phyloP scores from a whole-genome alignment of 1,140 invertebrate species.

The Atopsyche davidsoni region DNA sequence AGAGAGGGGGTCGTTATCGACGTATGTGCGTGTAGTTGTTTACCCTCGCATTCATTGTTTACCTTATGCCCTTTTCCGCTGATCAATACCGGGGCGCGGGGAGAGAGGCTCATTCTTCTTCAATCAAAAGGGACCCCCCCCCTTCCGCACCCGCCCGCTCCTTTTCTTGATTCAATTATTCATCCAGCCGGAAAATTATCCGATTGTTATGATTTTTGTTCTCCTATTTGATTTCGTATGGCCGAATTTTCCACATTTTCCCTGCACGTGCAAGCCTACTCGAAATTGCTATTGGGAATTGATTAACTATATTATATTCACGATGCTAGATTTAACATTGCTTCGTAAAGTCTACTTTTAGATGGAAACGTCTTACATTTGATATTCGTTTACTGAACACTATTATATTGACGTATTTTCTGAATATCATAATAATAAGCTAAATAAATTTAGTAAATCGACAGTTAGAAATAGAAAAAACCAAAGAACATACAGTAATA shows the following conservation, averaged over 20 bases:
- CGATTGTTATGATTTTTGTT: conserved; percentile 32
- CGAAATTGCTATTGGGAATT: too few species aligned
- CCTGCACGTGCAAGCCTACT: too few species aligned
- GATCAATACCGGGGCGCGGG: conserved; percentile 27
- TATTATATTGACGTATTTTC: too few species aligned
- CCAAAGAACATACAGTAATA: too few species aligned
- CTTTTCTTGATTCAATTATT: conserved; percentile 31
- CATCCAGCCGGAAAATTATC: conserved; percentile 31
- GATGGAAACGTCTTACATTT: too few species aligned
- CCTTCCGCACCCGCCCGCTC: conserved; percentile 15
- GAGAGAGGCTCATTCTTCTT: conserved; percentile 19
- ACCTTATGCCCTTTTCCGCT: conserved; percentile 31
- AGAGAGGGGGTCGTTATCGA: conserved; percentile 27
- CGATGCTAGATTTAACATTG: too few species aligned
- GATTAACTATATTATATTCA: too few species aligned
- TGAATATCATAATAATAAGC: too few species aligned
- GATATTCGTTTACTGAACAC: too few species aligned
- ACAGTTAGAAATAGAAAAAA: too few species aligned
- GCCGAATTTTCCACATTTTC: conserved; percentile 1
- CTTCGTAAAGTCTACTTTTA: too few species aligned
- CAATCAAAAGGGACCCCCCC: conserved; percentile 24
- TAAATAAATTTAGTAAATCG: too few species aligned
- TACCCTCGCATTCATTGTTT: conserved; percentile 32
- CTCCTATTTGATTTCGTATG: conserved; percentile 24
- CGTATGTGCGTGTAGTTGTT: conserved; percentile 29